Conservation (phyloP, 2,113 vertebrate species). For the Acrocephalus kingi region DNA sequence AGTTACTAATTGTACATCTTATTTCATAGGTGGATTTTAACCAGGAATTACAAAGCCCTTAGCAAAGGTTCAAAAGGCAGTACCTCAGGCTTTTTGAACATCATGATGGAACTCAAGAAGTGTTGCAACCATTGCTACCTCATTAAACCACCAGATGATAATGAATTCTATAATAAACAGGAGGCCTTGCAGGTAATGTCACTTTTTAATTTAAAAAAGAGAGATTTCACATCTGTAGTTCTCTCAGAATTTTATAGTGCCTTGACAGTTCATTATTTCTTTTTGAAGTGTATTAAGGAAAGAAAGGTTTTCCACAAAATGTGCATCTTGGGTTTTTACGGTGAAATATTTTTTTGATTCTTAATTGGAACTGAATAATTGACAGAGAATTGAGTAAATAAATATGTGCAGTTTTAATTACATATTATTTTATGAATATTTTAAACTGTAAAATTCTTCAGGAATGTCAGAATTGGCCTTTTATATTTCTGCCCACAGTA, state of each 20-base stretch:
- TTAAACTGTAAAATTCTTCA: neutral
- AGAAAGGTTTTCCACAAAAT: neutral
- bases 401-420: neutral
- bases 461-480: neutral
- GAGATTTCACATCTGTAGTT: neutral
- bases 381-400: neutral
- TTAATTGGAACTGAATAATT: neutral
- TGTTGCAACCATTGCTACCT: conserved; percentile 99
- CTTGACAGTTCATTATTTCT: neutral
- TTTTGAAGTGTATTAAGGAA: neutral
- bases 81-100: conserved; percentile 97
- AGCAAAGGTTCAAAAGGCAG: conserved; percentile 99
- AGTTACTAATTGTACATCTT: neutral
- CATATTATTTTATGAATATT: neutral
- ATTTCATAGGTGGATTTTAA: conserved; percentile 91
- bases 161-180: conserved; percentile 90
- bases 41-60: conserved; percentile 97
- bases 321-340: neutral
- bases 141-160: conserved; percentile 95
- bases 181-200: conserved; percentile 92
- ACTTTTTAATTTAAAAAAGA: neutral
- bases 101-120: conserved; percentile 99
- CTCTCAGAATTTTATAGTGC: neutral
- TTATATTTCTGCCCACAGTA: neutral
- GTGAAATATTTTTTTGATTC: neutral